Conservation (phyloP, 53 echinoderm and acorn worm species). For the Paracentrotus lividus region DNA sequence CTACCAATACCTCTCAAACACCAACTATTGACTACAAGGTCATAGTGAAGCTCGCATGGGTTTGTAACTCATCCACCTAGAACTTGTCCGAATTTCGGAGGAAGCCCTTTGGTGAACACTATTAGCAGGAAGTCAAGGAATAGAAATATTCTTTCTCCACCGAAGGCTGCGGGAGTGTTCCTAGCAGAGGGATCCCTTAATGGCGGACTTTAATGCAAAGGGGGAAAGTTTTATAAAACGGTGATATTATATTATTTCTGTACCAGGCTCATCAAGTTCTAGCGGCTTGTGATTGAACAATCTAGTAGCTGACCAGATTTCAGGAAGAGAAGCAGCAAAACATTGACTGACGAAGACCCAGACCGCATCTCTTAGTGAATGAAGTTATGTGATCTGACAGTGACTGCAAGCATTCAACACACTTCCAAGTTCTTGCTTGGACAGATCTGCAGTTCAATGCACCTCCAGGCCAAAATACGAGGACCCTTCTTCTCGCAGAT, state of each 20-base stretch:
- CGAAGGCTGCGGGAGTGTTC: background rate
- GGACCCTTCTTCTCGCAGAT: slow-evolving; percentile 62
- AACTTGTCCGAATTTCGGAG: background rate
- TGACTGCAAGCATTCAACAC: background rate
- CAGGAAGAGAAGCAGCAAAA: too few relatives aligned
- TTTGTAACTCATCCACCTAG: background rate
- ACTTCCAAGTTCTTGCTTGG: background rate
- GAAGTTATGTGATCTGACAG: background rate
- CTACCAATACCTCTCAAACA: background rate
- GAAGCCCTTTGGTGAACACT: background rate
- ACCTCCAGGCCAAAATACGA: slow-evolving; percentile 47
- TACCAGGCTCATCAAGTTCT: background rate
- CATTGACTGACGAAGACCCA: too few relatives aligned
- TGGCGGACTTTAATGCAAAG: too few relatives aligned
- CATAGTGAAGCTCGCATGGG: background rate
- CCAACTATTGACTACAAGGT: background rate
- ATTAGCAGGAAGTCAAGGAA: background rate
- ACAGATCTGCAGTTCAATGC: background rate
- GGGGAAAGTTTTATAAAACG: background rate
- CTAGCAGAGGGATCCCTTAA: background rate
- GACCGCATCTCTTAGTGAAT: background rate
- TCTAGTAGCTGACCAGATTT: slow-evolving; percentile 3
- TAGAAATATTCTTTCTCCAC: background rate
- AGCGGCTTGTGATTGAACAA: background rate
- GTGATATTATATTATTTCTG: background rate